A percentile compares a stretch with the other conserved stretches of the same genome.
Conservation (phyloP, 2,888 invertebrate species). For the Caenorhabditis sinica region DNA sequence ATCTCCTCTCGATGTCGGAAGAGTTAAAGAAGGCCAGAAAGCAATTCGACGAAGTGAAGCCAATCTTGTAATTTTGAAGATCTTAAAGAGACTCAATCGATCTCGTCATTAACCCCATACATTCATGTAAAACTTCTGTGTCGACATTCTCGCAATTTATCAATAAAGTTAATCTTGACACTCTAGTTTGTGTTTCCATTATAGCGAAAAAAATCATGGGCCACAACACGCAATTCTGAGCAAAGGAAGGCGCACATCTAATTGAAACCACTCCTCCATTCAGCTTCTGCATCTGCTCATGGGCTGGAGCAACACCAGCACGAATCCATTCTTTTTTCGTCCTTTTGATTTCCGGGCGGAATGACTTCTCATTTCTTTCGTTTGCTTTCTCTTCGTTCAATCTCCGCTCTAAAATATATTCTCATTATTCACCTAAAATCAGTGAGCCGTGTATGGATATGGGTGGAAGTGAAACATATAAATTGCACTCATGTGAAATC, state of each 20-base stretch:
- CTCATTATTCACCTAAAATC: constrained; percentile 10
- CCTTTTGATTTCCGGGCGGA: constrained; percentile 16
- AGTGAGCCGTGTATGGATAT: constrained; percentile 27
- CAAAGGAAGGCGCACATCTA: constrained; percentile 10
- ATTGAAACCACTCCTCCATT: constrained; percentile 38
- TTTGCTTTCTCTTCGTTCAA: background rate
- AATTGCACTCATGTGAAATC: constrained; percentile 40
- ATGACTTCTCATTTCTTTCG: background rate
- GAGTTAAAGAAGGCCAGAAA: constrained; percentile 98
- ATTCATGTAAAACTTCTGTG: background rate
- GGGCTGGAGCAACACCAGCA: background rate
- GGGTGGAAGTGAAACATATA: background rate
- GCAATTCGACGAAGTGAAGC: constrained; percentile 93
- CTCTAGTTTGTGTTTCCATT: constrained; percentile 31
- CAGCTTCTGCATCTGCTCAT: too few species aligned
- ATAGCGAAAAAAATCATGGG: constrained; percentile 7
- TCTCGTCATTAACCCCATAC: background rate
- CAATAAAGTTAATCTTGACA: constrained; percentile 1
- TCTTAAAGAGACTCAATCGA: background rate
- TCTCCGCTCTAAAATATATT: background rate
- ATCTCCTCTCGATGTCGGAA: constrained; percentile 90
- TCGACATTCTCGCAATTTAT: background rate
- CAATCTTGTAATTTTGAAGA: constrained; percentile 28
- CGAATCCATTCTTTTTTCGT: constrained; percentile 13
- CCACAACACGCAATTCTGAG: constrained; percentile 4